A percentile compares a stretch with the other conserved stretches of the same genome.
Evolutionary conservation across 2,888 invertebrate species (phyloP).

Genomic region (Drosophila quinaria): DNA sequence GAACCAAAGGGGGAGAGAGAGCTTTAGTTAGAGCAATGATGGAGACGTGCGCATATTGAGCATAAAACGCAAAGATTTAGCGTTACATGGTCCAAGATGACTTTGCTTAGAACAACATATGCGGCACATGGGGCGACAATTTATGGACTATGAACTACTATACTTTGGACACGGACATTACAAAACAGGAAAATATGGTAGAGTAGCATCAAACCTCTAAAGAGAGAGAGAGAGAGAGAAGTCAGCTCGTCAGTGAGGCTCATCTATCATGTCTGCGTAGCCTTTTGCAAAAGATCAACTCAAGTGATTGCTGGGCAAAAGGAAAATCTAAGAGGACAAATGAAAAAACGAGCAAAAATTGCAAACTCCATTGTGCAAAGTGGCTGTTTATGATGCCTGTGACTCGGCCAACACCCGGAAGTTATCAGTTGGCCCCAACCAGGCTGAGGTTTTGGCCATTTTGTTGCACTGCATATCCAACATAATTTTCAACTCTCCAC

Average conservation of each 20-base stretch:
- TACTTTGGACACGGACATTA: neutral
- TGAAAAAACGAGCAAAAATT: constrained; percentile 15
- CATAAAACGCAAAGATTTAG: constrained; percentile 77
- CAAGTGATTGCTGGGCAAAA: constrained; percentile 30
- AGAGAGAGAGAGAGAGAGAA: constrained; percentile 19
- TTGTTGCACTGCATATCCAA: constrained; percentile 30
- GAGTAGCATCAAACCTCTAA: constrained; percentile 21
- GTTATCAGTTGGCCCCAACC: constrained; percentile 70
- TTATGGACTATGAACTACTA: constrained; percentile 30
- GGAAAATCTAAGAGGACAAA: neutral
- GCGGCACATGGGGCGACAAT: constrained; percentile 56
- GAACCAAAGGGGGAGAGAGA: neutral
- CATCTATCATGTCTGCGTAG: constrained; percentile 69
- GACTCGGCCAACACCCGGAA: constrained; percentile 53
- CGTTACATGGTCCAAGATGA: constrained; percentile 73
- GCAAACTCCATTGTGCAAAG: constrained; percentile 57
- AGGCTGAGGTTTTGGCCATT: constrained; percentile 49
- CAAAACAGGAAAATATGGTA: neutral
- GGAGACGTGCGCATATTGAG: constrained; percentile 61
- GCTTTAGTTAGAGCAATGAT: neutral
- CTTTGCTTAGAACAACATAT: constrained; percentile 61
- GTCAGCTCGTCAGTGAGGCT: constrained; percentile 51
- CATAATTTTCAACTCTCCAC: constrained; percentile 20
- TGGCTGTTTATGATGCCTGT: constrained; percentile 59
- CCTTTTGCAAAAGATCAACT: constrained; percentile 39